These are phyloP conservation scores for Tachuris rubrigastra DNA, from an alignment of 2,113 vertebrate species.

Conservation along the genomic window DNA sequence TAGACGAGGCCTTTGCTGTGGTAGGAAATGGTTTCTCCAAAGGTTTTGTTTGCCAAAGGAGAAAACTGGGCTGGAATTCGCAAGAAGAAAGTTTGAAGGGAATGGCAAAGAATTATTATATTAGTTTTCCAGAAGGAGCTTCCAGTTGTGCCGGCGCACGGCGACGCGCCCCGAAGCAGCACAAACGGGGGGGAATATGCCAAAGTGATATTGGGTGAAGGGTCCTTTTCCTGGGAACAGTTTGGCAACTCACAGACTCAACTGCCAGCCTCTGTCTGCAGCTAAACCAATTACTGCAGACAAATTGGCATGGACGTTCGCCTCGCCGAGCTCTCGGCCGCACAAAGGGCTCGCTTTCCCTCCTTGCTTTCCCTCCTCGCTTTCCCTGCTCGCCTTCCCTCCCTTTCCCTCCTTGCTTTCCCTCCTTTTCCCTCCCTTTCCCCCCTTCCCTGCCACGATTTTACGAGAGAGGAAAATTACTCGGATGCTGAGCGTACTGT, in stretches of 20 bases:
- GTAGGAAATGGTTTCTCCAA: constrained; percentile 14
- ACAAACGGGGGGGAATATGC: neutral
- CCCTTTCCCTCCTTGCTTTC: neutral
- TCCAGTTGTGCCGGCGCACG: neutral
- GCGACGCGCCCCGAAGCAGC: fast-evolving
- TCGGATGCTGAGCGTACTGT: constrained; percentile 26
- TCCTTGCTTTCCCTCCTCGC: neutral
- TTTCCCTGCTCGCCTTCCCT: neutral
- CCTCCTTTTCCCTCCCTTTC: neutral
- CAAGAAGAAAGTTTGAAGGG: neutral
- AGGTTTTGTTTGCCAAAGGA: neutral
- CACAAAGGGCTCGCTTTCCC: constrained; percentile 17
- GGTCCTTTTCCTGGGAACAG: neutral
- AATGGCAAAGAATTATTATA: neutral
- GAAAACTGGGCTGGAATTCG: constrained; percentile 2
- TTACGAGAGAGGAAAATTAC: constrained; percentile 55
- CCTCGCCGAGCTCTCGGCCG: neutral
- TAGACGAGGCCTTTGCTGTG: neutral
- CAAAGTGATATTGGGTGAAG: neutral
- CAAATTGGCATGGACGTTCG: constrained; percentile 19
- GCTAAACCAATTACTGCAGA: constrained; percentile 39
- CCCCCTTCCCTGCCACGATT: constrained; percentile 30
- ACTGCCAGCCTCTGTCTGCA: neutral
- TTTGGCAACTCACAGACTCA: neutral
- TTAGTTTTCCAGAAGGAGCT: constrained; percentile 1